These are phyloP conservation scores for Leptinotarsa undecemlineata DNA, from an alignment of 1,140 invertebrate genomes.

Conservation along the genomic window DNA sequence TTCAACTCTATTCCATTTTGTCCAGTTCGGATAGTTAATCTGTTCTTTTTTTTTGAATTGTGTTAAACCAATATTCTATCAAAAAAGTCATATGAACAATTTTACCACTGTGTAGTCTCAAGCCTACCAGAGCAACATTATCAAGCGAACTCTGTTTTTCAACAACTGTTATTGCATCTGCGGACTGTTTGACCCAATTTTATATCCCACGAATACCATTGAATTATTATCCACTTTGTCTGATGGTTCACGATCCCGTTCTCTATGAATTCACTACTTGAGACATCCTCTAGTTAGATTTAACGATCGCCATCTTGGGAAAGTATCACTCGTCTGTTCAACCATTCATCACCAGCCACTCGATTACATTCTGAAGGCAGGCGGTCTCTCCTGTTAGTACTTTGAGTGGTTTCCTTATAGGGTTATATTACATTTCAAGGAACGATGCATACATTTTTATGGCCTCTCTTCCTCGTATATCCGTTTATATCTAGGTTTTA, in stretches of 20 bases:
- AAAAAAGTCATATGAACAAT: too few relatives aligned
- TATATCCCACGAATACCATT: not conserved
- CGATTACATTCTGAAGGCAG: not conserved
- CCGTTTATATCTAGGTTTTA: not conserved
- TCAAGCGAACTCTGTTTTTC: too few relatives aligned
- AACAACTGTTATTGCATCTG: too few relatives aligned
- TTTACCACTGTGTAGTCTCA: too few relatives aligned
- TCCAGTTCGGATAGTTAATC: too few relatives aligned
- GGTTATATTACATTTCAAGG: not conserved
- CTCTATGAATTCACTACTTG: not conserved
- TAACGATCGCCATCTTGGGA: slow-evolving; percentile 1
- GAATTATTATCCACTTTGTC: not conserved
- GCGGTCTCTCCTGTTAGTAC: not conserved
- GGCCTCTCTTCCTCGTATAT: not conserved
- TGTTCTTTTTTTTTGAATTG: too few relatives aligned
- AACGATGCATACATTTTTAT: not conserved
- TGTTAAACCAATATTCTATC: too few relatives aligned
- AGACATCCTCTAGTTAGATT: not conserved
- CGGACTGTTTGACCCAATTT: not conserved
- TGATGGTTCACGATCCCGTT: not conserved
- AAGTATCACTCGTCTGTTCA: not conserved
- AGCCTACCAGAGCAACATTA: too few relatives aligned
- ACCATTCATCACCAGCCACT: not conserved
- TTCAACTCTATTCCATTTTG: too few relatives aligned
- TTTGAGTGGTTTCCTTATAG: slow-evolving; percentile 5